Evolutionary conservation across 1,140 invertebrate genomes (phyloP).

Genomic region (Lanistes nyassanus): DNA sequence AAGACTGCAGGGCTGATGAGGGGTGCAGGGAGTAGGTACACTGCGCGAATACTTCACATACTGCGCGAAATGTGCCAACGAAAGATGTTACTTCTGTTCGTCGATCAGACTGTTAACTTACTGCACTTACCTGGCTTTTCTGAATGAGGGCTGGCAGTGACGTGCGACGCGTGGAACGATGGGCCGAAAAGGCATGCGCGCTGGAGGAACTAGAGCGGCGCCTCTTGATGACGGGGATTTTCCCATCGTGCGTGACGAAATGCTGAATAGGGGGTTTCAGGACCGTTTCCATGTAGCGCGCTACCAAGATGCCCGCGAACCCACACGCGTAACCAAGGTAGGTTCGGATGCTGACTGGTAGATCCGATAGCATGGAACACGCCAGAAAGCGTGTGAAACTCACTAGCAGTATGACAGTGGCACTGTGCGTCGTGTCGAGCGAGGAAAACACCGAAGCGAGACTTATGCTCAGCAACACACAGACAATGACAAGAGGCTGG

Average conservation of each 20-base stretch:
- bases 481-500: conserved; percentile 56
- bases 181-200: conserved; percentile 55
- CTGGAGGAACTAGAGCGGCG: conserved; percentile 62
- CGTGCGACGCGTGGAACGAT: conserved; percentile 58
- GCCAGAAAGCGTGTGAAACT: conserved; percentile 63
- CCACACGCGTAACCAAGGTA: conserved; percentile 62
- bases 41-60: no score
- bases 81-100: no score
- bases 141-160: conserved; percentile 66
- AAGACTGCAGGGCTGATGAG: background rate
- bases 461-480: conserved; percentile 57
- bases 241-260: conserved; percentile 61
- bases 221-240: conserved; percentile 62
- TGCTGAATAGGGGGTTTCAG: conserved; percentile 58
- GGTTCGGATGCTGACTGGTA: conserved; percentile 59
- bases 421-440: conserved; percentile 61
- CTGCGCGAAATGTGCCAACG: no score
- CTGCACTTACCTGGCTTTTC: conserved; percentile 60
- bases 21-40: background rate
- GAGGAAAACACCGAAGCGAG: conserved; percentile 63
- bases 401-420: conserved; percentile 58
- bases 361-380: conserved; percentile 54
- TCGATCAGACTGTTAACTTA: background rate
- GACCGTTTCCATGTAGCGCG: conserved; percentile 65
- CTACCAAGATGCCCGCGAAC: conserved; percentile 61